Evolutionary conservation across 2,113 vertebrate genomes (phyloP).

Genomic region (Microcebus tavaratra): DNA sequence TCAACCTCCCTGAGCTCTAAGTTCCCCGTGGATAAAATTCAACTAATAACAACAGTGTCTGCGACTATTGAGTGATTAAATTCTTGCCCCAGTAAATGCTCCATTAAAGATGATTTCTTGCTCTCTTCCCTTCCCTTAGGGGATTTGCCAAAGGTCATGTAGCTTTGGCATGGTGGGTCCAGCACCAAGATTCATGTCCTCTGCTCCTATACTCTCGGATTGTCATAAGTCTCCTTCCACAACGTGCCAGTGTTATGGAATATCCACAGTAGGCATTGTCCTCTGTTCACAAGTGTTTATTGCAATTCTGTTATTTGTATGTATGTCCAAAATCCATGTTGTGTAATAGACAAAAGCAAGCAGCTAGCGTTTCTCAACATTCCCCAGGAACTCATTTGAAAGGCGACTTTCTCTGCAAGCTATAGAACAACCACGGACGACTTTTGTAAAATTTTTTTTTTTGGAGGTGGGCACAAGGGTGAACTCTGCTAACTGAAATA

Average conservation of each 20-base stretch:
- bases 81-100: neutral
- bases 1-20: neutral
- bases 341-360: neutral
- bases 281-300: neutral
- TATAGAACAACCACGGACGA: neutral
- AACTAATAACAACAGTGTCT: neutral
- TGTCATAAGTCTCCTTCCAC: neutral
- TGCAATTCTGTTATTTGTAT: neutral
- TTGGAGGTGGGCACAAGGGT: neutral
- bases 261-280: neutral
- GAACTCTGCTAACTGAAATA: slow-evolving; percentile 13
- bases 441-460: neutral
- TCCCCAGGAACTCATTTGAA: neutral
- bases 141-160: neutral
- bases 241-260: rapidly evolving
- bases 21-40: neutral
- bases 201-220: neutral
- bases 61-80: neutral
- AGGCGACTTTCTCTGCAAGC: neutral
- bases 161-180: too few relatives aligned
- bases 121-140: neutral
- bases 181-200: neutral
- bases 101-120: neutral
- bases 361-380: neutral
- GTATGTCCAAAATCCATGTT: neutral